A percentile compares a stretch with the other conserved stretches of the same genome.
phyloP scores from a whole-genome alignment of 2,113 vertebrate genomes.

The Potamarius usumacintae region DNA sequence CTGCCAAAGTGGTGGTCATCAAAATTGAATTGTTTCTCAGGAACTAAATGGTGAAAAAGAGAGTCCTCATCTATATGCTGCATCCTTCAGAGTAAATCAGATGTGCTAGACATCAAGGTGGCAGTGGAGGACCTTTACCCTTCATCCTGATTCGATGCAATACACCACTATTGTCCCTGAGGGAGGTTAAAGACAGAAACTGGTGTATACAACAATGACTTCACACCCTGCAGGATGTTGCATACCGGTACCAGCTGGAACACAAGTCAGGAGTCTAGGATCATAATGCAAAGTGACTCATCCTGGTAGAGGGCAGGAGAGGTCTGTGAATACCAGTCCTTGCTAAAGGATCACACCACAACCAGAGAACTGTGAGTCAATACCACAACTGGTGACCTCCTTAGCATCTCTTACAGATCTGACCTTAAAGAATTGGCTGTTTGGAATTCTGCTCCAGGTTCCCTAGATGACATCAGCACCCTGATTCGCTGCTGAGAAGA shows the following conservation, averaged over 20 bases:
- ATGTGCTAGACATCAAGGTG: not conserved
- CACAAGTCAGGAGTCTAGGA: not conserved
- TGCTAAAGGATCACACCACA: not conserved
- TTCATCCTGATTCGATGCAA: not conserved
- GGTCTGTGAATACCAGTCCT: not conserved
- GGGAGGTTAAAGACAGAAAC: not conserved
- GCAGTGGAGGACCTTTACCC: not conserved
- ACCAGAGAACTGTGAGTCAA: not conserved
- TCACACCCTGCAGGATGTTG: not conserved
- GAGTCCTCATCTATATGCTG: not conserved
- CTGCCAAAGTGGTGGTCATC: not conserved
- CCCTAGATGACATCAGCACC: not conserved
- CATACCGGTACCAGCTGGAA: not conserved
- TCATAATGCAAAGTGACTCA: not conserved
- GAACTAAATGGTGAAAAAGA: not conserved
- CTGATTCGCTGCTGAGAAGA: not conserved
- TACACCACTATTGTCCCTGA: not conserved
- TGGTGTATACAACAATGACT: not conserved
- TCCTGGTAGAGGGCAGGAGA: not conserved
- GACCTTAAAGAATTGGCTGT: not conserved
- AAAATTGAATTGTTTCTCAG: not conserved
- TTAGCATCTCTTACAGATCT: not conserved
- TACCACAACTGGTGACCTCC: not conserved
- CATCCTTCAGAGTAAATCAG: not conserved
- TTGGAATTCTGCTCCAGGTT: not conserved